Evolutionary conservation across 2,888 invertebrate genomes (phyloP), one percentile per base, ranked within the genome.

Genomic region (Magallana nippona): DNA sequence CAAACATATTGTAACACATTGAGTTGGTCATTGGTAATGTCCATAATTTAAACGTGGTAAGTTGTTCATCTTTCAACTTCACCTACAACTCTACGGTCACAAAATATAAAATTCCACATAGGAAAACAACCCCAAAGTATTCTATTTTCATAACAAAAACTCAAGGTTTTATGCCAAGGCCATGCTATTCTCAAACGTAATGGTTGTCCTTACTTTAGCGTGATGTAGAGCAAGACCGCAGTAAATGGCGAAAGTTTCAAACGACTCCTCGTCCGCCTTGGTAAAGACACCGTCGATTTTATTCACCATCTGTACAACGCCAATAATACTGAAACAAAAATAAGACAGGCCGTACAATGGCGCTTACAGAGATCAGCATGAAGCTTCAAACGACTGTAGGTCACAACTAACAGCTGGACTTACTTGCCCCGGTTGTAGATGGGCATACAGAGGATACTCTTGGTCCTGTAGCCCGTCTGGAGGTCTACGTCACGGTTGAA

Each of bases 291-390:
- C 95, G 88, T 91, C 91, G 71, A 93, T 87, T 89, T 96, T 96
- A 92, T 96, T 96, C n/a, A 97, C 97, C 97, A 97, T 97, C 94
- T 98, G 97, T 0, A 97, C 97, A 0, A 97, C 97, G 1, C 97
- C 97, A 85, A 97, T 97, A 11, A 97, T 96, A 86, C 95, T 95
- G 91, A 81, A 92, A 88, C 22, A 57, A 15, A 81, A 44, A 8
- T 44, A 44, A 44, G 44, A 8, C 44, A 44, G 44, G 5, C 44
- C 44, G 8, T 5, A 44, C 44, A 44, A 5, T 44, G 44, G 44
- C 8, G 44, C 44, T 44, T 44, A 44, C 44, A 8, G 44, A 8
- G 44, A 44, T 60, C 10, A 60, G 2, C n/a, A 17, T 19, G 19
- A 60, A 10, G 19, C 60, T 60, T 60, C 44, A 5, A 44, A 44